A percentile compares a stretch with the other conserved stretches of the same genome.
Evolutionary conservation across 1,140 invertebrate genomes (phyloP).

Genomic region (Hyposmocoma kahamanoa): DNA sequence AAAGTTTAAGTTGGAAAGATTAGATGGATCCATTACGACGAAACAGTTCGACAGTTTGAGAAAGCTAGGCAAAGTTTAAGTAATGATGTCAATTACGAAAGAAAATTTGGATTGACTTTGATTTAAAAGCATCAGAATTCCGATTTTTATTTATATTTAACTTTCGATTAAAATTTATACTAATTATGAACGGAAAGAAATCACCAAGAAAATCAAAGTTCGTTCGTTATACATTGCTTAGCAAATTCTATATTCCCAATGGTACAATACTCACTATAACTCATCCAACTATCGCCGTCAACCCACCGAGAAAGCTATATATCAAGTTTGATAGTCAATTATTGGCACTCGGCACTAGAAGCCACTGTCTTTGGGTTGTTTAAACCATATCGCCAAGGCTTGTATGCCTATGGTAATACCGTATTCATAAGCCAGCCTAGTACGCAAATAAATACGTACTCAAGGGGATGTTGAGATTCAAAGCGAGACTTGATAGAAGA

Average conservation of each 20-base stretch:
- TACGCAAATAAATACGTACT: slow-evolving; percentile 27
- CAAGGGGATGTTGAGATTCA: too few species aligned
- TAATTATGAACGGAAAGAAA: too few species aligned
- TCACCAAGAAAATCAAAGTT: slow-evolving; percentile 6
- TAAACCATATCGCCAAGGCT: slow-evolving; percentile 35
- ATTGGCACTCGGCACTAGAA: slow-evolving; percentile 54
- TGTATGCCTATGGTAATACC: slow-evolving; percentile 33
- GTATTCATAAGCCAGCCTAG: slow-evolving; percentile 32
- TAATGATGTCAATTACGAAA: too few species aligned
- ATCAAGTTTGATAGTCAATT: slow-evolving; percentile 69
- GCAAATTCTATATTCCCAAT: slow-evolving; percentile 31
- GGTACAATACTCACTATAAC: slow-evolving; percentile 36
- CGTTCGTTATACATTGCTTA: slow-evolving; percentile 20
- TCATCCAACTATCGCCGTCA: slow-evolving; percentile 51
- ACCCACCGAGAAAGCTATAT: slow-evolving; percentile 52
- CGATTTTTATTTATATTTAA: too few species aligned
- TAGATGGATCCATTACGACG: too few species aligned
- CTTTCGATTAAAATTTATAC: too few species aligned
- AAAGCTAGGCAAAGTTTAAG: too few species aligned
- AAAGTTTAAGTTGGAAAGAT: too few species aligned
- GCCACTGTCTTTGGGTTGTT: slow-evolving; percentile 51
- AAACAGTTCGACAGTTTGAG: too few species aligned
- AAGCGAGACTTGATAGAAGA: too few species aligned
- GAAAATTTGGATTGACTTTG: too few species aligned
- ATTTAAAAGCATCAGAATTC: too few species aligned